Evolutionary conservation across 1,140 invertebrate species (phyloP).

Genomic region (Macrobrachium rosenbergii): DNA sequence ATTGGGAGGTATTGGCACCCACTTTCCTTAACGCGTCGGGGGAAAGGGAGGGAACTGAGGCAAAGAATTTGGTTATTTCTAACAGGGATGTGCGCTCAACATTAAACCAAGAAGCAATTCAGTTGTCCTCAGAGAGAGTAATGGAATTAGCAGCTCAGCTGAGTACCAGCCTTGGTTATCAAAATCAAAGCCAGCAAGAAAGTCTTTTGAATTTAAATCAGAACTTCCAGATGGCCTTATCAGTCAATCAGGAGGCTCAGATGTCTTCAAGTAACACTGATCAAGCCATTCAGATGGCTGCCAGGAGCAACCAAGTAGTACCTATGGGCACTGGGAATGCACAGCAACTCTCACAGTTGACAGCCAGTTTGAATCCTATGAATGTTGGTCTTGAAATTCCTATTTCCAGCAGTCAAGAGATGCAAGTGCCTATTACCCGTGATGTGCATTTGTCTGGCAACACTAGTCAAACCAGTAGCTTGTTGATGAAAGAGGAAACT

Average conservation of each 20-base stretch:
- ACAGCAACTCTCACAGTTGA: no score
- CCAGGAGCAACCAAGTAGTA: no score
- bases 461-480: no score
- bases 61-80: background rate
- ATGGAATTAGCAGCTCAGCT: background rate
- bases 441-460: no score
- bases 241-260: background rate
- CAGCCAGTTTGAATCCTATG: no score
- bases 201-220: slow-evolving; percentile 6
- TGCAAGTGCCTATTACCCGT: background rate
- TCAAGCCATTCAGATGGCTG: no score
- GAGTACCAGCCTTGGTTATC: no score
- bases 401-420: background rate
- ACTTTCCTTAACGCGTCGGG: slow-evolving; percentile 6
- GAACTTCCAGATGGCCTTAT: background rate
- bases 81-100: background rate
- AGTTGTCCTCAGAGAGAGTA: background rate
- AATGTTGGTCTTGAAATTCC: no score
- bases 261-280: background rate
- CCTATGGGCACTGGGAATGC: no score
- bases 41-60: slow-evolving; percentile 17
- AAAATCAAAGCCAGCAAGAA: background rate
- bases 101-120: background rate
- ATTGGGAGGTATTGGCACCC: slow-evolving; percentile 37
- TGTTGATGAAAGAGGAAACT: no score